These are phyloP conservation scores for Hiodon tergisus DNA, from an alignment of 2,113 vertebrate species.

Conservation along the genomic window DNA sequence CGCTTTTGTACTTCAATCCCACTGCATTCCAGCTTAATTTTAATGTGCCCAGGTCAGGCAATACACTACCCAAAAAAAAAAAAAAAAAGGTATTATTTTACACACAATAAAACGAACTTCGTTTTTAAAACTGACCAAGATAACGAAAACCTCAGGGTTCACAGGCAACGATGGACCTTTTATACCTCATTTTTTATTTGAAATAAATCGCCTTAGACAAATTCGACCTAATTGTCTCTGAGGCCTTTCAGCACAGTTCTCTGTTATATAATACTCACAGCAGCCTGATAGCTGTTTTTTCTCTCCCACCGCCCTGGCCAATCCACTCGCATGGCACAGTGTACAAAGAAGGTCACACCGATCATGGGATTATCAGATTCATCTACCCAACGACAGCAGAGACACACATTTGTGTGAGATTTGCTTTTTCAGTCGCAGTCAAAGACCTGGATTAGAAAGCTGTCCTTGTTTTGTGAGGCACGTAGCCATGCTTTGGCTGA, in stretches of 20 bases:
- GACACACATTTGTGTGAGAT: slow-evolving; percentile 8
- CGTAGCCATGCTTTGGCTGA: no score
- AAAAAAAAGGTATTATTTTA: no score
- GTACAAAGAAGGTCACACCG: slow-evolving; percentile 52
- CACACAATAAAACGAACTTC: no score
- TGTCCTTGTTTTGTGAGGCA: slow-evolving; percentile 40
- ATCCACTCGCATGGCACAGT: slow-evolving; percentile 40
- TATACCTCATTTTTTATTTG: not conserved
- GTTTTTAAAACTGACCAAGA: no score
- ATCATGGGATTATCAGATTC: slow-evolving; percentile 61
- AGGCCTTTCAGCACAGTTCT: not conserved
- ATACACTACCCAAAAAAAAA: no score
- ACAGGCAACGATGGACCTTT: no score
- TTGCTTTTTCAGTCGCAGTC: not conserved
- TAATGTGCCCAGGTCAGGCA: no score
- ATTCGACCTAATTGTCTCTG: not conserved
- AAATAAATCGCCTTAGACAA: no score
- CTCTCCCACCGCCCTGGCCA: slow-evolving; percentile 37
- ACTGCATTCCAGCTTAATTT: no score
- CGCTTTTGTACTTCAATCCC: no score
- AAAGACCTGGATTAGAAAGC: slow-evolving; percentile 41
- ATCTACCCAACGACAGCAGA: slow-evolving; percentile 48
- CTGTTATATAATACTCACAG: slow-evolving; percentile 54
- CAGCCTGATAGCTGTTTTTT: slow-evolving; percentile 28
- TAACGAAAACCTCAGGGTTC: no score